Conservation (phyloP, 2,113 vertebrate species). For the Hyla sarda region DNA sequence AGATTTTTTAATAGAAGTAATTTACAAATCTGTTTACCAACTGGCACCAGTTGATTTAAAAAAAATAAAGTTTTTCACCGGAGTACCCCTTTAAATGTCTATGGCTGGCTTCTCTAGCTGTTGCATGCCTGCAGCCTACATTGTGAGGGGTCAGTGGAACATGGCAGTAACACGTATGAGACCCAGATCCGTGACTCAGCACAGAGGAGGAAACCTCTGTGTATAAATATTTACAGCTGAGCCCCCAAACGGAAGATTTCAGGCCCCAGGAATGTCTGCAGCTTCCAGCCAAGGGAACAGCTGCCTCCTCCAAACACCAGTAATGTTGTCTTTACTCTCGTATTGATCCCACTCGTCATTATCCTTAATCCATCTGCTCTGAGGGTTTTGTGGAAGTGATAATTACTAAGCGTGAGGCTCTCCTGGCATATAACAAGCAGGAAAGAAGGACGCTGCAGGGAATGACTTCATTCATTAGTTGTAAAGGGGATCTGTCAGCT, state of each 20-base stretch:
- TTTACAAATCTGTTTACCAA: no score
- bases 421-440: not conserved
- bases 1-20: no score
- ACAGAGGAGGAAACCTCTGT: conserved; percentile 10
- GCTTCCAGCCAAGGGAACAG: not conserved
- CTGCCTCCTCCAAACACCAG: not conserved
- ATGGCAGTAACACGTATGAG: not conserved
- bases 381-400: not conserved
- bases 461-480: not conserved
- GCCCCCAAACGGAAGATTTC: conserved; percentile 25
- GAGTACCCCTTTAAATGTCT: no score
- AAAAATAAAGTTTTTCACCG: no score
- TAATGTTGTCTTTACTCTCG: not conserved
- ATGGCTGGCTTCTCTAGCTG: not conserved
- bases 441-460: not conserved
- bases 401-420: not conserved
- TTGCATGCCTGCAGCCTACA: not conserved
- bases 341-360: conserved; percentile 1
- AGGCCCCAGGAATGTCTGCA: conserved; percentile 25
- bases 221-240: conserved; percentile 40
- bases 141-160: not conserved
- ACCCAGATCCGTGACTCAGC: conserved; percentile 17
- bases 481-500: no score
- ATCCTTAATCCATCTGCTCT: not conserved
- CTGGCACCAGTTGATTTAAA: no score